phyloP scores from a whole-genome alignment of 92 coral and sea anemone species.

The Paragorgia papillata region DNA sequence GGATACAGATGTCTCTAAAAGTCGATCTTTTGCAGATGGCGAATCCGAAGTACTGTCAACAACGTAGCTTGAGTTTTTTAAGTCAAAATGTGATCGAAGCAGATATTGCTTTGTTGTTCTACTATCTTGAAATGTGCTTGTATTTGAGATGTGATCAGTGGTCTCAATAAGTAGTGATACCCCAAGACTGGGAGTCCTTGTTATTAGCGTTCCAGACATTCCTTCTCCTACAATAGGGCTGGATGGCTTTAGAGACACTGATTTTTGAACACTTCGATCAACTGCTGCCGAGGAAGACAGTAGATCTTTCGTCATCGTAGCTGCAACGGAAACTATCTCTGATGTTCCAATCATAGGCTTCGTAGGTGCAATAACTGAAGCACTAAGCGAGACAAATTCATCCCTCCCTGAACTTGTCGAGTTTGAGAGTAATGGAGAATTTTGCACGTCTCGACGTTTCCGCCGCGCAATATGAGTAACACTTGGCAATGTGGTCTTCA shows the following conservation, averaged over 20 bases:
- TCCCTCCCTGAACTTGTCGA: background rate
- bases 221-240: background rate
- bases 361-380: background rate
- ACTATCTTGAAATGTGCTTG: background rate
- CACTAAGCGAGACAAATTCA: background rate
- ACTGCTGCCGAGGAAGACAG: background rate
- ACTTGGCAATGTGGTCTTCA: background rate
- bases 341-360: background rate
- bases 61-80: too few relatives aligned
- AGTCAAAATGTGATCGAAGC: too few relatives aligned
- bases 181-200: background rate
- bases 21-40: too few relatives aligned
- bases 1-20: too few relatives aligned
- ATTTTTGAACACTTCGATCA: background rate
- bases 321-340: background rate
- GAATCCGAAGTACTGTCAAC: too few relatives aligned
- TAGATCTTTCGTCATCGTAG: background rate
- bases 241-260: background rate
- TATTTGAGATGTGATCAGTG: background rate
- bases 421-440: background rate
- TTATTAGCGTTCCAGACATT: background rate
- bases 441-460: background rate
- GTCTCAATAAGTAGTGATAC: background rate
- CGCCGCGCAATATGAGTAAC: background rate
- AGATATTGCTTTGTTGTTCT: too few relatives aligned